Evolutionary conservation across 2,888 invertebrate species (phyloP), one percentile per base, ranked within the genome.

Genomic region (Eustalomyia histrio): DNA sequence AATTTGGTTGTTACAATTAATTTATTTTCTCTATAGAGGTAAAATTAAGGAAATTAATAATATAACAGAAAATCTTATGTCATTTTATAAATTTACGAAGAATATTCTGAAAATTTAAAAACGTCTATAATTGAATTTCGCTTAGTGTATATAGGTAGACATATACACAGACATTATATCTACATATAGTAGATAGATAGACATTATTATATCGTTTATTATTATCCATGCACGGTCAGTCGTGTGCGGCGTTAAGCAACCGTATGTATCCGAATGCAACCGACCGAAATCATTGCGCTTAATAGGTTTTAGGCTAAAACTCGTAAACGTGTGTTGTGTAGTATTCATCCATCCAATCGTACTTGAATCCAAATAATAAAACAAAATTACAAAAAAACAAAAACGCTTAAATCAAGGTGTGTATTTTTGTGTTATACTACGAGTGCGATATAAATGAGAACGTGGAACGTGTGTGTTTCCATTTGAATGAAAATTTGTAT

Each of bases 181-280:
- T 60, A 67, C 61, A 55, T 60, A 78, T 63, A 74, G 57, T 63
- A 74, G 57, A 79, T 67, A 64, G 68, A 78, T 63, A 74, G 63
- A 79, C 74, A 64, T 69, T 69, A 68, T 79, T 73, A 69, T 78
- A 78, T 74, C 81, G 74, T 78, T 78, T 74, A 78, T 81, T 81
- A 81, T 79, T 80, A 80, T 84, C 85, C 84, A 90, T 89, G 90
- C 89, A 88, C 90, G 90, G 90, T 89, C 90, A 89, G 89, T 90
- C 90, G 90, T 89, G 90, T 90, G 90, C 90, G 89, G 89, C 89
- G 88, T 90, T 87, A 89, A 87, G 90, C 89, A 90, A 88, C 90
- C 89, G 88, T 89, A 90, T 89, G 90, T 88, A 90, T 89, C 90
- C 88, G 89, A 89, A 89, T 88, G 90, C 90, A 88, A 88, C 89